Evolutionary conservation across 2,113 vertebrate species (phyloP), one percentile per base, ranked within the genome.

Genomic region (Bucco capensis): DNA sequence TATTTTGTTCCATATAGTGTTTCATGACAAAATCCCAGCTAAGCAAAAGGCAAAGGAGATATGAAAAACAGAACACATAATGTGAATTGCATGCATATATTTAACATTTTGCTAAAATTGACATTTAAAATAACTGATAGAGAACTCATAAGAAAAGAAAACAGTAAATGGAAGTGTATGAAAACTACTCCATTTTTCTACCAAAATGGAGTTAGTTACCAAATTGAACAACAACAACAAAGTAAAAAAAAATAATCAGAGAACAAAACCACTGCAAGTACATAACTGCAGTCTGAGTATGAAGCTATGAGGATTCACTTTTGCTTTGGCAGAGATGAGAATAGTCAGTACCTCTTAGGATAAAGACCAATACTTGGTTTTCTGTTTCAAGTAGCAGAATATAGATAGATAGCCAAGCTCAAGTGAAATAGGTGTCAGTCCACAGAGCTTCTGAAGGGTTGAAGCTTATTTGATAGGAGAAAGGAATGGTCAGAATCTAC

Each of bases 71-170:
- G 40, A 90, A 77, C 38, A 42, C 14, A 78, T 27, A 66, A 80
- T 17, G 30, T 64, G 53, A 86, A 73, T 42, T 38, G 44, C 38
- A 70, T 31, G n/a, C 8, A 56, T 38, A 3, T 46, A 58, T 62
- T 82, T 89, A 72, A 57, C 12, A 50, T 83, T 87, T 90, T 89
- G 10, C 37, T 95, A 89, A 79, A 94, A 75, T 10, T 27, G n/a
- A 33, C 12, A 61, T 74, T 60, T 82, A 42, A 77, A 88, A 53
- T 74, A 70, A 79, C 14, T 17, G 14, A 60, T 28, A 78, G 11
- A 89, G 33, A 92, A 19, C 17, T 33, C 81, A 61, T 22, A 50
- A 56, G 28, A 75, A 86, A 66, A 44, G 4, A 66, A 37, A 84
- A 21, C 28, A 50, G n/a, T 57, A 40, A 67, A 51, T 14, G 61